A percentile compares a stretch with the other conserved stretches of the same genome.
phyloP scores from a whole-genome alignment of 2,888 invertebrate genomes.

The Pediacus dermestoides region DNA sequence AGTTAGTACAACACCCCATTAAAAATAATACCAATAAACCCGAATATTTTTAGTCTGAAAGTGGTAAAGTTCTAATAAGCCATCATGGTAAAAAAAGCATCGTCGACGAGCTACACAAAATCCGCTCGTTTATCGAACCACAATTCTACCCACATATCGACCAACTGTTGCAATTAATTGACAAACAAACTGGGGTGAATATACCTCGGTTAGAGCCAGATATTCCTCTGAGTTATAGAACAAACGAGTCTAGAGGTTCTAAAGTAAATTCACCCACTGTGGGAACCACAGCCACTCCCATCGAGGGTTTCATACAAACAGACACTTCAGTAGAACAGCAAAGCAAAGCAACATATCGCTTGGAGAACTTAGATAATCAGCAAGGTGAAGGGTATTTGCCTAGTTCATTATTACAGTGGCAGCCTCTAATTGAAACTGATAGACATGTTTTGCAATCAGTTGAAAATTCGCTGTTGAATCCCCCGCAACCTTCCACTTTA shows the following conservation, averaged over 20 bases:
- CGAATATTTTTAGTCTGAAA: constrained; percentile 52
- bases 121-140: constrained; percentile 49
- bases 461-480: constrained; percentile 58
- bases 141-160: constrained; percentile 48
- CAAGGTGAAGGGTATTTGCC: too few relatives aligned
- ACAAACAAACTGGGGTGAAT: constrained; percentile 45
- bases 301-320: constrained; percentile 38
- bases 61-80: constrained; percentile 53
- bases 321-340: constrained; percentile 35
- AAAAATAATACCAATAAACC: constrained; percentile 8
- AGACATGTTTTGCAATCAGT: constrained; percentile 61
- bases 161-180: constrained; percentile 51
- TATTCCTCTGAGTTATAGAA: constrained; percentile 43
- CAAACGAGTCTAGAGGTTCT: constrained; percentile 13
- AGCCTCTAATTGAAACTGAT: constrained; percentile 60
- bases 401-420: constrained; percentile 57
- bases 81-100: constrained; percentile 52
- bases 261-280: constrained; percentile 18
- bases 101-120: constrained; percentile 47
- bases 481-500: constrained; percentile 46
- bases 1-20: constrained; percentile 44
- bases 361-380: too few relatives aligned
- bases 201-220: constrained; percentile 53
- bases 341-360: constrained; percentile 20
- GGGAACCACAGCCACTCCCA: constrained; percentile 41